These are phyloP conservation scores for Megalops atlanticus DNA, from an alignment of 2,113 vertebrate species.

Conservation along the genomic window DNA sequence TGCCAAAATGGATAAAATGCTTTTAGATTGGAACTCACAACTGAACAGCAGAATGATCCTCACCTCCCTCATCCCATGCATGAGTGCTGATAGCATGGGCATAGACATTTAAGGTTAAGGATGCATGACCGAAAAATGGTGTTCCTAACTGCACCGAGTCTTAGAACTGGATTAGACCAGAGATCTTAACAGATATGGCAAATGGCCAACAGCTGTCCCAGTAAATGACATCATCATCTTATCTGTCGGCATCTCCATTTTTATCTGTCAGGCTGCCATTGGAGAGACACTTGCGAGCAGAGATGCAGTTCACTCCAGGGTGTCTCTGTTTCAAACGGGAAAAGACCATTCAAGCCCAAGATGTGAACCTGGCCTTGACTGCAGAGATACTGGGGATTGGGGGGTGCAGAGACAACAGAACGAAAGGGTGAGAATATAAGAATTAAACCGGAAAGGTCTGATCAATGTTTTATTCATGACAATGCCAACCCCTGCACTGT, in stretches of 20 bases:
- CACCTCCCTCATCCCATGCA: too few species aligned
- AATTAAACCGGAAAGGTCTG: not conserved
- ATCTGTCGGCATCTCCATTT: conserved; percentile 1
- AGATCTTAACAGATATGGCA: not conserved
- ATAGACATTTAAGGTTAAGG: not conserved
- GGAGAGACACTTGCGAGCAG: not conserved
- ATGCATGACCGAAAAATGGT: not conserved
- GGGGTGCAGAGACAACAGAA: not conserved
- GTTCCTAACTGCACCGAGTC: not conserved
- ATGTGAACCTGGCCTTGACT: not conserved
- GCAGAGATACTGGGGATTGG: too few species aligned
- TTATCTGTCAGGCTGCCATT: not conserved
- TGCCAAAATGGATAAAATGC: too few species aligned
- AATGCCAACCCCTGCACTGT: conserved; percentile 42
- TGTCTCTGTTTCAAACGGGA: not conserved
- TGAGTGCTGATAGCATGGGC: not conserved
- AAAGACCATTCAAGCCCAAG: not conserved
- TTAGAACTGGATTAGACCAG: not conserved
- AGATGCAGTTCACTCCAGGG: not conserved
- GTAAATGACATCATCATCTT: not conserved
- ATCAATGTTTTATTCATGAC: conserved; percentile 56
- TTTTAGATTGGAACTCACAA: too few species aligned
- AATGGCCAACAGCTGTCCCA: conserved; percentile 1
- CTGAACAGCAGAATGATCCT: too few species aligned
- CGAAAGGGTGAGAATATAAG: not conserved